A percentile compares a stretch with the other conserved stretches of the same genome.
Evolutionary conservation across 2,888 invertebrate species (phyloP).

Genomic region (Serripes groenlandicus): DNA sequence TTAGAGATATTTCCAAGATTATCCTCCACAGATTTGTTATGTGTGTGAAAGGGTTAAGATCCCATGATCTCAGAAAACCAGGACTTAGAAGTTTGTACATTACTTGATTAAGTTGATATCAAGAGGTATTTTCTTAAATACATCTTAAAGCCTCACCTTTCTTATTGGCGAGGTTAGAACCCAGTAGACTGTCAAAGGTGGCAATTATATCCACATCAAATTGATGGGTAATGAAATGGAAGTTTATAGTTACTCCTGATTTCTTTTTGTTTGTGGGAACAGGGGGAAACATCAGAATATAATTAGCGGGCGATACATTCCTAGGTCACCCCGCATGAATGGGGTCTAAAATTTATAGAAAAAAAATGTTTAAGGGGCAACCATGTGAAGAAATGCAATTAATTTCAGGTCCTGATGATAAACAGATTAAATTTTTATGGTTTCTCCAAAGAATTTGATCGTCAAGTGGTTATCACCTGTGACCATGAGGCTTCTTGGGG

Average conservation of each 20-base stretch:
- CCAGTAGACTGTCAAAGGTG: constrained; percentile 31
- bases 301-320: constrained; percentile 57
- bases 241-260: constrained; percentile 52
- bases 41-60: too few species aligned
- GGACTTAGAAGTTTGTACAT: too few species aligned
- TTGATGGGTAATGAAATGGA: constrained; percentile 58
- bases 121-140: too few species aligned
- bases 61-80: too few species aligned
- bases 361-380: constrained; percentile 32
- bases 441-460: constrained; percentile 45
- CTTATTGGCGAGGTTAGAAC: background rate
- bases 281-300: constrained; percentile 47
- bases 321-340: constrained; percentile 51
- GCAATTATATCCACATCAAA: constrained; percentile 68
- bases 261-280: constrained; percentile 42
- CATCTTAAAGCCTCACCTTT: too few species aligned
- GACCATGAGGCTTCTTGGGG: too few species aligned
- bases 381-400: constrained; percentile 61
- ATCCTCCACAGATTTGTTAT: too few species aligned
- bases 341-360: constrained; percentile 32
- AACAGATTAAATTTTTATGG: constrained; percentile 66
- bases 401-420: constrained; percentile 57
- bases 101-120: too few species aligned
- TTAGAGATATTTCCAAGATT: too few species aligned
- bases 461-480: constrained; percentile 43